These are phyloP conservation scores for Vidua chalybeata DNA, from an alignment of 2,113 vertebrate species.

Conservation along the genomic window DNA sequence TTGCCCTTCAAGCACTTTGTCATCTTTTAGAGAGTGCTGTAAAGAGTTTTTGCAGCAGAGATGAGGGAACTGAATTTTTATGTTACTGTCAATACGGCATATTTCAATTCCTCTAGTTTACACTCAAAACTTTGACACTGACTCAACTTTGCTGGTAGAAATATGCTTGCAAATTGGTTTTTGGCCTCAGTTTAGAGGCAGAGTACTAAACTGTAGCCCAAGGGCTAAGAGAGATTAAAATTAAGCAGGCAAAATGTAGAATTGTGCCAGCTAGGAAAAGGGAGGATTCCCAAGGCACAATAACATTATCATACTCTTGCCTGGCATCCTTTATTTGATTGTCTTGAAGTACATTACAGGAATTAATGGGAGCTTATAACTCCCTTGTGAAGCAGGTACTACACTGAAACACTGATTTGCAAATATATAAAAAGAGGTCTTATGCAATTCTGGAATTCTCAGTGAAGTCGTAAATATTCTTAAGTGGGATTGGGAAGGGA, in stretches of 20 bases:
- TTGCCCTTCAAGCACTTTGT: background rate
- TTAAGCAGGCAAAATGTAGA: constrained; percentile 6
- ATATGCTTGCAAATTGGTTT: constrained; percentile 39
- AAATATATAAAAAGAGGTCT: background rate
- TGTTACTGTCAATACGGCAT: background rate
- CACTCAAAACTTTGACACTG: constrained; percentile 1
- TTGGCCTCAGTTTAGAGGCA: background rate
- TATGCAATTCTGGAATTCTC: background rate
- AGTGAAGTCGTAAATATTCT: background rate
- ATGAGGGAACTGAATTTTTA: background rate
- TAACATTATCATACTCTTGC: background rate
- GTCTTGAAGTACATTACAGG: background rate
- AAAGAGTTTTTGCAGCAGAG: background rate
- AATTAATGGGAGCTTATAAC: background rate
- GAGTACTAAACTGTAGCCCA: constrained; percentile 27
- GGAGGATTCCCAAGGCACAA: background rate
- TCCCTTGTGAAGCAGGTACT: background rate
- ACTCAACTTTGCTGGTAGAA: constrained; percentile 20
- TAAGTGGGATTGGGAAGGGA: background rate
- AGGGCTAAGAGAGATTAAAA: constrained; percentile 39
- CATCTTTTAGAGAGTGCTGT: background rate
- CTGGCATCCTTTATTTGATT: constrained; percentile 5
- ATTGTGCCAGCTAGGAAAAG: constrained; percentile 25
- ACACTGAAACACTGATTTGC: background rate
- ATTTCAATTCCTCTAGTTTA: constrained; percentile 18